Evolutionary conservation across 2,888 invertebrate species (phyloP), one percentile per base, ranked within the genome.

Genomic region (Encarsia formosa): DNA sequence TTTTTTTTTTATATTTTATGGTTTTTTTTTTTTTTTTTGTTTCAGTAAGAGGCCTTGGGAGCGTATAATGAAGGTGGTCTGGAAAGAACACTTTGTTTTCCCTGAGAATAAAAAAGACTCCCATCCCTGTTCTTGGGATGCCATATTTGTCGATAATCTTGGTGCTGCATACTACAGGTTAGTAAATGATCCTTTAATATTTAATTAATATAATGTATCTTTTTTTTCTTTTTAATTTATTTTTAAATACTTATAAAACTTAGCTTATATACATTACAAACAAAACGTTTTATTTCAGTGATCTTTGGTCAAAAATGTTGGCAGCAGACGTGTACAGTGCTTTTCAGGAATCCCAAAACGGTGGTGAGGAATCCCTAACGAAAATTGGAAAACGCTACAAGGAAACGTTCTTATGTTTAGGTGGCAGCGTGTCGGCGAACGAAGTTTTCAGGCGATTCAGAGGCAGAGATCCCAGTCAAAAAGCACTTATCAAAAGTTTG

Each of bases 251-350:
- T 40, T 19, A 29, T 32, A 34, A 5, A n/a, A n/a, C n/a, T n/a
- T n/a, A n/a, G n/a, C n/a, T n/a, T n/a, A n/a, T n/a, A n/a, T n/a
- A n/a, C n/a, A n/a, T n/a, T n/a, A n/a, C n/a, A n/a, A n/a, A n/a
- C n/a, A n/a, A n/a, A n/a, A n/a, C n/a, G n/a, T n/a, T 20, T 43
- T 34, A 38, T 47, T 40, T 86, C 69, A 86, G 90, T 48, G 81
- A 85, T 66, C 71, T 91, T 15, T 95, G 95, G 91, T 87, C 94
- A 2, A 81, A 80, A 67, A 86, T 96, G 82, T 80, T 95, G 42
- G 95, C 95, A 0, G 92, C 95, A 1, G 96, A 97, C 73, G 82
- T 88, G 26, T 92, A 86, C 69, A 86, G 87, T 68, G 88, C 91
- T 42, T 95, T 97, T 71, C 79, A 85, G 55, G 89, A 90, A 70